Base-by-base conservation (phyloP, 2,797 vertebrate species). In the Betta splendens region DNA sequence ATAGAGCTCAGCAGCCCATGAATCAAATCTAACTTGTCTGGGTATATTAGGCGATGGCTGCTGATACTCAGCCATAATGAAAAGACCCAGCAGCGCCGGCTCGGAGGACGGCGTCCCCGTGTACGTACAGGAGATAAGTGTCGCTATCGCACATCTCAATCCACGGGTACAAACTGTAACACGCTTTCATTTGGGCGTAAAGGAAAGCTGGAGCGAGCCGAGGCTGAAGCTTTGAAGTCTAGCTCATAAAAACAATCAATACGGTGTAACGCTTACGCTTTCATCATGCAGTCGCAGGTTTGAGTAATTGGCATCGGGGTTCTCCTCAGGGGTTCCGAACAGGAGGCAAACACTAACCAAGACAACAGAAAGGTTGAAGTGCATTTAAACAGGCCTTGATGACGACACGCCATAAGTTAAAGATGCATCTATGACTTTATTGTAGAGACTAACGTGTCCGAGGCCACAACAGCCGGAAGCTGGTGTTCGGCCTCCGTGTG, bases 21-120 rank as follows among this genome's bases (percentile, higher is more conserved):
- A 85, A 88, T 87, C 84, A 85, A 83, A 81, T 79, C 55, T 47
- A 73, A 72, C 75, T 55, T 65, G 77, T 79, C 76, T 69, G 67
- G 64, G 54, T 72, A 35, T 60, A 69, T 80, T 75, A 84, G 69
- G 45, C 49, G 73, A 76, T 71, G 63, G 72, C 55, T 69, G 69
- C 72, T 55, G 77, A 86, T 66, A 76, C 66, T 61, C 42, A 10
- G 45, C 17, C 4, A 7, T 72, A 85, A 84, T 71, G 61, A 82
- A 84, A 73, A 73, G 69, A 45, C 21, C 49, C 57, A 16, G 65
- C 50, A 49, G 61, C 43, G 16, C 46, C 28, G 57, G 36, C 16
- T 42, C 25, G 38, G 52, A 79, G 66, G 32, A 62, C 48, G 31
- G 53, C n/a, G 55, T 46, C 62, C 69, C 44, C 50, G 46, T 39